Conservation (phyloP, 2,888 invertebrate genomes). For the Eristalinus sepulchralis region DNA sequence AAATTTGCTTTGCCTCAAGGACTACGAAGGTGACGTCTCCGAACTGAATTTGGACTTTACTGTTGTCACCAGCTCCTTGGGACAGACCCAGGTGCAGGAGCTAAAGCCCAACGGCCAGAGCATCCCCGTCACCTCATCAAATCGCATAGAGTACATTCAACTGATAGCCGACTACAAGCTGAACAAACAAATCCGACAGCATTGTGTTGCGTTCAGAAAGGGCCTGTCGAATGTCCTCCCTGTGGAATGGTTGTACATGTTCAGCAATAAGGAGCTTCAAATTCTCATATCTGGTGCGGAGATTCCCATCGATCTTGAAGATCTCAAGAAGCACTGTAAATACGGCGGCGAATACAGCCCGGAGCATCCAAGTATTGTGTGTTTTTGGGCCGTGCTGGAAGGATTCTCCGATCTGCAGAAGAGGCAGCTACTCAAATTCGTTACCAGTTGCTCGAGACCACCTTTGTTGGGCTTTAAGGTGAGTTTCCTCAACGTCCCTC, state of each 20-base stretch:
- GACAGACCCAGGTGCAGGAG: slow-evolving; percentile 94
- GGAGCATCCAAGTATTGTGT: slow-evolving; percentile 91
- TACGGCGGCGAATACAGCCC: slow-evolving; percentile 93
- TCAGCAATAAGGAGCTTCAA: slow-evolving; percentile 96
- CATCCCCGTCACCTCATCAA: slow-evolving; percentile 94
- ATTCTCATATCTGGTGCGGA: slow-evolving; percentile 98
- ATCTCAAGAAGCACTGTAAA: slow-evolving; percentile 92
- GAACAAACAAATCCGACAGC: slow-evolving; percentile 93
- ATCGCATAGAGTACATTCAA: slow-evolving; percentile 98
- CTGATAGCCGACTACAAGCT: slow-evolving; percentile 97
- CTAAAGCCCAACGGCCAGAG: slow-evolving; percentile 94
- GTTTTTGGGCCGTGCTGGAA: slow-evolving; percentile 95
- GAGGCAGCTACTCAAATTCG: slow-evolving; percentile 95
- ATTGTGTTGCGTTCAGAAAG: slow-evolving; percentile 93
- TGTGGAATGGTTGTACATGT: slow-evolving; percentile 96
- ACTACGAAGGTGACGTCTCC: slow-evolving; percentile 91
- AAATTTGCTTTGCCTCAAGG: slow-evolving; percentile 93
- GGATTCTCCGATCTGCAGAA: slow-evolving; percentile 92
- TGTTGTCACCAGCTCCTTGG: slow-evolving; percentile 92
- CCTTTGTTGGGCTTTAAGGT: slow-evolving; percentile 98
- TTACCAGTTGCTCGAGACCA: slow-evolving; percentile 98
- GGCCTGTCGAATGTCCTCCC: slow-evolving; percentile 95
- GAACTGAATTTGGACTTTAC: slow-evolving; percentile 97
- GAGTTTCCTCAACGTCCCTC: slow-evolving; percentile 61
- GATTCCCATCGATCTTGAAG: slow-evolving; percentile 95